Evolutionary conservation across 2,888 invertebrate genomes (phyloP), one percentile per base, ranked within the genome.

Genomic region (Luffia ferchaultella): DNA sequence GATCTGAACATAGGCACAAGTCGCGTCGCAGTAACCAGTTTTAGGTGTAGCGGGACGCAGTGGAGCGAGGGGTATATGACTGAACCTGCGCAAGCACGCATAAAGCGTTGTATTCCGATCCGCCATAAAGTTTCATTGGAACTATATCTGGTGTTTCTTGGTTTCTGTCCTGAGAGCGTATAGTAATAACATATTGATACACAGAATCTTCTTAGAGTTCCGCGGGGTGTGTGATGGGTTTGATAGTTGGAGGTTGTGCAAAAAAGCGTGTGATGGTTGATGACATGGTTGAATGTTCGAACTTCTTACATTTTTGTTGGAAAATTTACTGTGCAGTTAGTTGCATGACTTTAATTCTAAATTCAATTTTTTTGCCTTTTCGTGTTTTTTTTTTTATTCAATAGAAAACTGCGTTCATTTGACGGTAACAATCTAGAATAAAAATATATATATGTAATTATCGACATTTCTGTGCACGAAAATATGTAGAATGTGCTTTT

Each of bases 401-500:
- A 44, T 18, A 16, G n/a, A 48, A 20, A 45, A 7, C 30, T 53
- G 48, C 48, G 50, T 41, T 53, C 55, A 18, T 55, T 45, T 50
- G 48, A 47, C 40, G 43, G 47, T 45, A 40, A 42, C 17, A 40
- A 40, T 44, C 46, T 50, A 45, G 46, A 44, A 42, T 45, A 40
- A 47, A 50, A 49, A 40, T 52, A 45, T 45, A 50, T 48, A 51
- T 49, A 43, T 54, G 45, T 45, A 55, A 55, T 49, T 54, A 50
- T 51, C 51, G 53, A 43, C 50, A 48, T 41, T 47, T 48, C 40
- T 50, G 54, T 16, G 55, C 52, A 41, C 50, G 55, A 45, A 49
- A 52, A 48, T 47, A 30, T 18, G 53, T 57, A n/a, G 57, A 58
- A 53, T 54, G 54, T 53, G 53, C 58, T 17, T 60, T 60, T 48